Evolutionary conservation across 1,140 invertebrate species (phyloP), one percentile per base, ranked within the genome.

Genomic region (Limonius californicus): DNA sequence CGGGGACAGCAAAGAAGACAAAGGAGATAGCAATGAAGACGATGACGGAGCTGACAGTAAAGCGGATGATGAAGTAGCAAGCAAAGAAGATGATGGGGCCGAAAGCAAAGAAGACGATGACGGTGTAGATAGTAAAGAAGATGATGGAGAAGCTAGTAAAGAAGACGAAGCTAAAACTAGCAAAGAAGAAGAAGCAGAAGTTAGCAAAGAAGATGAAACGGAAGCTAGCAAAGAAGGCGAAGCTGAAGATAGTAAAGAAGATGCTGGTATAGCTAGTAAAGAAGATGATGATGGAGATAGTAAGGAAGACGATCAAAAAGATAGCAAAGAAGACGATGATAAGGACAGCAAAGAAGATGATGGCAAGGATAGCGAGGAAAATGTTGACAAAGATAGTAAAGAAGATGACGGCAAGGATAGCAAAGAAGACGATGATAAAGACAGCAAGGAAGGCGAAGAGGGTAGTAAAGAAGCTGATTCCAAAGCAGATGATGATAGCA

Each of bases 11-110:
- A 27, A 14, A 23, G 57, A 58, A 43, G 32, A 3, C 1, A 6
- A 6, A 64, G 2, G 11, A 20, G 42, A 47, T 53, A 57, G 82
- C 84, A 15, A 4, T 2, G 57, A 61, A 8, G 50, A 47, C 16
- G 27, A 57, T 55, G 57, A 57, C 14, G 12, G 53, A 23, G 79
- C 80, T 82, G 81, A 79, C 79, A 67, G 72, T 54, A 14, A 59
- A 23, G 79, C 80, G 82, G 81, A 79, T 79, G 68, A 72, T 54
- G 18, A 19, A 30, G 63, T 32, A 30, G 58, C 61, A 54, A 59
- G 21, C 35, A 47, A 59, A 42, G 32, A 59, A 43, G 62, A 47
- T 7, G 54, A 57, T 19, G 61, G 64, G 61, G 61, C 45, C 23
- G 15, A 42, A 47, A 6, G 47, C 43, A 61, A 35, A 15, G 35